Base-by-base conservation (phyloP, 2,888 invertebrate genomes). In the Athalia cordata region DNA sequence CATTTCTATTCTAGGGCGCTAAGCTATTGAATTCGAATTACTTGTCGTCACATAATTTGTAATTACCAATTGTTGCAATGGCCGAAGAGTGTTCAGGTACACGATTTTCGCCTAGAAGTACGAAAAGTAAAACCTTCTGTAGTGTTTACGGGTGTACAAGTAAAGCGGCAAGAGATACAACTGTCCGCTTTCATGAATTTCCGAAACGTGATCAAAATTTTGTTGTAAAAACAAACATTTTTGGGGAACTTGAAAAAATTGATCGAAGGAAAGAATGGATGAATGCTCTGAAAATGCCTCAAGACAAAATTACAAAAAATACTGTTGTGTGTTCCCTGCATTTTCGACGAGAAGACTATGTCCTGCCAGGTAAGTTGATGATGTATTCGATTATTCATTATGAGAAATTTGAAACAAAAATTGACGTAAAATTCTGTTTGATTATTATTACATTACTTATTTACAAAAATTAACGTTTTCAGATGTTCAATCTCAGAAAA, bases 151-250 rank as follows among this genome's bases (percentile, higher is more conserved):
- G 50, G 9, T 79, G 80, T 11, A 4, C 5, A 5, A 79, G 77
- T 75, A 78, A 64, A 78, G 78, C 77, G 49, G 50, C 11, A n/a
- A 65, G 13, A 4, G 75, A 79, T 45, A 3, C 67, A 0, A 77
- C 68, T 61, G 43, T 77, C 29, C 55, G 77, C 55, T 77, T 81
- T 75, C 78, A 79, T 55, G 8, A 52, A 29, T 80, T 80, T 50
- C 79, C 79, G 8, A 78, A 67, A 29, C 57, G 76, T 15, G 50
- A 55, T 45, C 9, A n/a, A n/a, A 77, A 77, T 57, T 72, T 79
- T 11, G 74, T 78, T 50, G 61, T 67, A 8, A 49, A 74, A 0
- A n/a, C 7, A n/a, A 78, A 78, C 50, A 13, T 75, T 57, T 59
- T 15, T 5, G 45, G 72, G 68, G 75, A n/a, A 1, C 4, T 57